A percentile compares a stretch with the other conserved stretches of the same genome.
phyloP scores from a whole-genome alignment of 2,888 invertebrate genomes.

The Trimorus sp. region DNA sequence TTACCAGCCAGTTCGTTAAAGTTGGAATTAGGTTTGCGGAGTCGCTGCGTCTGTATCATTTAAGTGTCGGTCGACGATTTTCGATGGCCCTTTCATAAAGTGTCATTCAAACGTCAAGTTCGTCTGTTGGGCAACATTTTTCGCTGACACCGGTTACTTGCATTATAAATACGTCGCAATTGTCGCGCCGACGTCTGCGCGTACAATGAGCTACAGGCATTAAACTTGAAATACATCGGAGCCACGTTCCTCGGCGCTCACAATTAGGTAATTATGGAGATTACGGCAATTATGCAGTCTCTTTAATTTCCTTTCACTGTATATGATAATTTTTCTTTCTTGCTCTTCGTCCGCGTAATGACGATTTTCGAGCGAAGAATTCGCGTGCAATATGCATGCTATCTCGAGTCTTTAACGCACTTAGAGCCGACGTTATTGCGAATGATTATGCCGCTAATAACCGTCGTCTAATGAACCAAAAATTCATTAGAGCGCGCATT shows the following conservation, averaged over 20 bases:
- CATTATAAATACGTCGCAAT: constrained; percentile 26
- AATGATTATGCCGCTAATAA: constrained; percentile 38
- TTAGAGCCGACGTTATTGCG: constrained; percentile 32
- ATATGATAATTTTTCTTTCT: constrained; percentile 34
- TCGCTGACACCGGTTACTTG: constrained; percentile 17
- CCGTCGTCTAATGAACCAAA: constrained; percentile 15
- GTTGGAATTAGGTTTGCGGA: constrained; percentile 10
- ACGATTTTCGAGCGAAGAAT: constrained; percentile 19
- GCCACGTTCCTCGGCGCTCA: constrained; percentile 7
- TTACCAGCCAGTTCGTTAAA: constrained; percentile 19
- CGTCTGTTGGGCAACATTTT: not conserved
- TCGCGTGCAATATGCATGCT: constrained; percentile 25
- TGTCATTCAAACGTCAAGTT: constrained; percentile 14
- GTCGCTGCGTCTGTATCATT: constrained; percentile 5
- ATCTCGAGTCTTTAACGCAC: constrained; percentile 16
- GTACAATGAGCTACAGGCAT: constrained; percentile 30
- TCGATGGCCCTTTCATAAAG: constrained; percentile 8
- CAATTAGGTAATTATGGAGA: constrained; percentile 49
- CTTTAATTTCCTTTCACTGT: constrained; percentile 43
- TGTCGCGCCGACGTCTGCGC: constrained; percentile 2
- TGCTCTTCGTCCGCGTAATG: not conserved
- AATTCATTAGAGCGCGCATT: constrained; percentile 22
- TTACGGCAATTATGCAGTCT: constrained; percentile 39
- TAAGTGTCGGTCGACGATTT: constrained; percentile 14
- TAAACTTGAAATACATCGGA: constrained; percentile 35